Conservation (phyloP, 2,797 vertebrate species). For the Gymnothorax javanicus region DNA sequence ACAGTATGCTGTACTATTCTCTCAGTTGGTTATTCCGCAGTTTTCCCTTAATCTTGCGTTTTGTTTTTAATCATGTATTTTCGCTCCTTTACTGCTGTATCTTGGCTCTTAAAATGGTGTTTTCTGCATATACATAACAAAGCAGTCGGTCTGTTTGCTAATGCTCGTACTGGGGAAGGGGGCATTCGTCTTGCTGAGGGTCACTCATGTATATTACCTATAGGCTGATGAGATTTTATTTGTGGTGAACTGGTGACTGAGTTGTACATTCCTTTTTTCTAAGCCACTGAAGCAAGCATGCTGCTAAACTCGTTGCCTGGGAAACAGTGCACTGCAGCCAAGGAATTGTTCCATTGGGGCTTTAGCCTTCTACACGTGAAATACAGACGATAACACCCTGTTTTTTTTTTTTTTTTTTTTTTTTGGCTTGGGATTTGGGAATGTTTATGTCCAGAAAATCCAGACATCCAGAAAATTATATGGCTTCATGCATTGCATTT, state of each 20-base stretch:
- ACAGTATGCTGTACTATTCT: neutral
- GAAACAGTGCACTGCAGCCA: neutral
- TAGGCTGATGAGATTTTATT: neutral
- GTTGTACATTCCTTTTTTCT: neutral
- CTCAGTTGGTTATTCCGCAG: neutral
- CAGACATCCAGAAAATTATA: neutral
- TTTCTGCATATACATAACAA: neutral
- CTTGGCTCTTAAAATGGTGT: neutral
- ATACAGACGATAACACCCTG: neutral
- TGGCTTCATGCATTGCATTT: neutral
- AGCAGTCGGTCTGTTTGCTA: neutral
- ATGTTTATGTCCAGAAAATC: neutral
- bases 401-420: neutral
- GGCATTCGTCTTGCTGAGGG: neutral
- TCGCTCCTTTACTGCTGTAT: neutral
- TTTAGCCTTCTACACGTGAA: neutral
- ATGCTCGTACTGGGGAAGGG: neutral
- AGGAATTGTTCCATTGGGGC: slow-evolving; percentile 3
- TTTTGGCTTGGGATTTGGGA: neutral
- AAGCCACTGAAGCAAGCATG: neutral
- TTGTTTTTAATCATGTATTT: neutral
- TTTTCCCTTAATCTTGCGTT: neutral
- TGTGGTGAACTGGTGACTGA: neutral
- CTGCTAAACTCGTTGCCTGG: neutral
- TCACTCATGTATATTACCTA: neutral